These are phyloP conservation scores for Musca vetustissima DNA, from an alignment of 1,140 invertebrate species.

Conservation along the genomic window DNA sequence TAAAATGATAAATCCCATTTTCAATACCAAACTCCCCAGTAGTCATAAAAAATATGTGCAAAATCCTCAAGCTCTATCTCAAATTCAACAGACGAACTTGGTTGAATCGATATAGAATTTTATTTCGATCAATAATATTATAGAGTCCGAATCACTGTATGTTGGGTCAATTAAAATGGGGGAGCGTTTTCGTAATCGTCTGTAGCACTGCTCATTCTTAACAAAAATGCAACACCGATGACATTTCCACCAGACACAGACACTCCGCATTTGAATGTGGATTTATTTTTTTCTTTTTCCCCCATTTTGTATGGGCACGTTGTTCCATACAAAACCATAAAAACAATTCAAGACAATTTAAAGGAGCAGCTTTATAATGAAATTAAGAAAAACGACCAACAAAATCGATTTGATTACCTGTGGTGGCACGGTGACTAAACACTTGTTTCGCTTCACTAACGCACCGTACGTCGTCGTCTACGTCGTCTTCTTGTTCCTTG, in stretches of 20 bases:
- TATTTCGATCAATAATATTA: too few species aligned
- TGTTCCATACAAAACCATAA: neutral
- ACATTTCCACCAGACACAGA: slow-evolving; percentile 3
- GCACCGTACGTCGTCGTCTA: slow-evolving; percentile 44
- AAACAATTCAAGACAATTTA: neutral
- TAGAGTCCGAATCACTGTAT: too few species aligned
- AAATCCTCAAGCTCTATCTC: too few species aligned
- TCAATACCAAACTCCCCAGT: too few species aligned
- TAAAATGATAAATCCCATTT: too few species aligned
- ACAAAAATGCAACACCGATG: neutral
- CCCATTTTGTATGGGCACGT: neutral
- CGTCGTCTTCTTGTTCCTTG: neutral
- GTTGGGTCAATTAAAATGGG: too few species aligned
- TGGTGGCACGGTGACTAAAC: slow-evolving; percentile 48
- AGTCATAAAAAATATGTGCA: too few species aligned
- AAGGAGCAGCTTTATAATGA: slow-evolving; percentile 20
- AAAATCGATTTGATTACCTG: slow-evolving; percentile 19
- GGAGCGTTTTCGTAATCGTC: too few species aligned
- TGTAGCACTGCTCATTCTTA: too few species aligned
- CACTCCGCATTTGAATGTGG: neutral
- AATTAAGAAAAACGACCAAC: neutral
- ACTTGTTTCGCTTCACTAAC: slow-evolving; percentile 57
- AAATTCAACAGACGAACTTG: too few species aligned
- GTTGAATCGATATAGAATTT: too few species aligned
- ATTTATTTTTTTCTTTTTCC: neutral